Evolutionary conservation across 1,140 invertebrate species (phyloP).

Genomic region (Zaprionus nigranus): DNA sequence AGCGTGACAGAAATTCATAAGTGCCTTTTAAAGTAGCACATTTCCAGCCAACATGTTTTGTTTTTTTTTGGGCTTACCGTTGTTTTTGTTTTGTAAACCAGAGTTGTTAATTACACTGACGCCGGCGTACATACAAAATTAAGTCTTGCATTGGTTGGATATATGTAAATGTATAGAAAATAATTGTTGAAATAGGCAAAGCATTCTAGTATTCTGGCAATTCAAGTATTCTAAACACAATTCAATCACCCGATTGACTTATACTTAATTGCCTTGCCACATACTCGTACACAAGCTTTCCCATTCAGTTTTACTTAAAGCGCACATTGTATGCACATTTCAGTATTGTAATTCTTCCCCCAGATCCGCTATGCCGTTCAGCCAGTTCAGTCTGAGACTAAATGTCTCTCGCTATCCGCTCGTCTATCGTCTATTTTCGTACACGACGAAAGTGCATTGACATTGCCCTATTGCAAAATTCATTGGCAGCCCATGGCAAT

Average conservation of each 20-base stretch:
- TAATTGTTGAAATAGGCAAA: background rate
- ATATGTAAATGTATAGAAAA: background rate
- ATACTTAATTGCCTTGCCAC: constrained; percentile 34
- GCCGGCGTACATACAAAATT: constrained; percentile 57
- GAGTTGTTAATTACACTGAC: constrained; percentile 72
- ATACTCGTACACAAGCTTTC: constrained; percentile 30
- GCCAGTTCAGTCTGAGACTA: background rate
- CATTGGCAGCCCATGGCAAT: constrained; percentile 73
- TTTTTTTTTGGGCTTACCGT: too few species aligned
- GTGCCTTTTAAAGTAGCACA: constrained; percentile 23
- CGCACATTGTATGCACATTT: constrained; percentile 31
- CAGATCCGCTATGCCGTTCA: background rate
- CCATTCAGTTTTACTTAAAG: constrained; percentile 34
- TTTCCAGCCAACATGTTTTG: too few species aligned
- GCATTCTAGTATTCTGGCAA: too few species aligned
- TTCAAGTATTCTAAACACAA: too few species aligned
- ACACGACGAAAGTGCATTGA: constrained; percentile 69
- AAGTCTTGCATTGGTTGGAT: background rate
- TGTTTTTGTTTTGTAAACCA: constrained; percentile 30
- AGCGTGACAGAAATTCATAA: constrained; percentile 70
- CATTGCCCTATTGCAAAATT: constrained; percentile 73
- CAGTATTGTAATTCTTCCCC: background rate
- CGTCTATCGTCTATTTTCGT: constrained; percentile 38
- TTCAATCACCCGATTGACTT: constrained; percentile 3
- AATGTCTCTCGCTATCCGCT: background rate